These are phyloP conservation scores for Phoenicopterus ruber DNA, from an alignment of 2,113 vertebrate species.

Conservation along the genomic window DNA sequence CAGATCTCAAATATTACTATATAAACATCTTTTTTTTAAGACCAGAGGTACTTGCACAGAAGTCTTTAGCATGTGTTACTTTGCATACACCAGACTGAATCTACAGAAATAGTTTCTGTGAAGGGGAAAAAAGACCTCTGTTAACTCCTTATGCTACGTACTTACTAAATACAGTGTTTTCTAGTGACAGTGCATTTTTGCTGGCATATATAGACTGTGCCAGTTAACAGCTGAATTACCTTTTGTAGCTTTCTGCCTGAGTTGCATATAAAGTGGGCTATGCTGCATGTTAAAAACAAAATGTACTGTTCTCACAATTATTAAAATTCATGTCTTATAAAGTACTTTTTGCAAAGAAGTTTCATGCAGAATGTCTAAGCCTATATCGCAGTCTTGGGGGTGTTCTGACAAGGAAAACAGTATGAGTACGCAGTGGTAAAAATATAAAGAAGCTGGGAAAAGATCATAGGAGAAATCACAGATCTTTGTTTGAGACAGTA, in stretches of 20 bases:
- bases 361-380: not conserved
- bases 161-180: not conserved
- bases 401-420: not conserved
- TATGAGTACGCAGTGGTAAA: not conserved
- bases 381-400: not conserved
- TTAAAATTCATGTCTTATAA: slow-evolving; percentile 21
- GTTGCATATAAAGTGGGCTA: not conserved
- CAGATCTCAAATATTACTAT: not conserved
- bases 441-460: not conserved
- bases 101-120: slow-evolving; percentile 8
- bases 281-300: not conserved
- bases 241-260: slow-evolving; percentile 18
- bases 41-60: not conserved
- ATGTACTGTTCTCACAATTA: not conserved
- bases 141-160: not conserved
- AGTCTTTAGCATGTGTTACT: slow-evolving; percentile 15
- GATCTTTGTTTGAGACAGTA: not conserved
- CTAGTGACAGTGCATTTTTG: slow-evolving; percentile 2
- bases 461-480: not conserved
- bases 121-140: not conserved
- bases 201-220: not conserved
- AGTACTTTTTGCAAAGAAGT: not conserved
- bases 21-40: not conserved
- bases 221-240: slow-evolving; percentile 18
- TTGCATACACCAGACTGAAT: slow-evolving; percentile 10